A percentile compares a stretch with the other conserved stretches of the same genome.
These are phyloP conservation scores for Amphipoea lucens DNA, from an alignment of 2,888 invertebrate genomes.

Conservation along the genomic window DNA sequence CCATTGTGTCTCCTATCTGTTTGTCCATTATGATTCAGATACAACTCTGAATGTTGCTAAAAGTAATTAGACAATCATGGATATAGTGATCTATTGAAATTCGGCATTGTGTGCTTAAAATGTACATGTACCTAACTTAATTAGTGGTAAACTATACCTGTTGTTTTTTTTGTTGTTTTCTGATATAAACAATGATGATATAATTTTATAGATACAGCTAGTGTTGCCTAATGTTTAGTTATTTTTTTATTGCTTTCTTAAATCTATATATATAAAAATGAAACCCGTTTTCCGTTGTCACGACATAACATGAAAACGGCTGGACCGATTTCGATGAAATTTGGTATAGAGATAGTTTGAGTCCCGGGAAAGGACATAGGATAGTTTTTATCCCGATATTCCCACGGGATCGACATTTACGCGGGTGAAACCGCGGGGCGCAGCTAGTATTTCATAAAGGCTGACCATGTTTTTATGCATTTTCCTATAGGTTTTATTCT, in stretches of 20 bases:
- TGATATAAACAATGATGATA: conserved; percentile 21
- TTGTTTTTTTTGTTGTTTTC: conserved; percentile 6
- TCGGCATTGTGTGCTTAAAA: background rate
- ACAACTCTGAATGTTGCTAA: background rate
- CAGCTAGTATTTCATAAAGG: background rate
- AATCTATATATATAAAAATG: too few relatives aligned
- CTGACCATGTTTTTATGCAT: background rate
- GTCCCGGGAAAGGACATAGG: too few relatives aligned
- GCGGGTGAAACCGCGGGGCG: too few relatives aligned
- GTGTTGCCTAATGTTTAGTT: background rate
- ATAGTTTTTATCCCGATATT: too few relatives aligned
- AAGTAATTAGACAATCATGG: conserved; percentile 2
- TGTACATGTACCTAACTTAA: background rate
- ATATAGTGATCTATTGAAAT: conserved; percentile 9
- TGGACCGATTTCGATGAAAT: too few relatives aligned
- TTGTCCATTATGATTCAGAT: conserved; percentile 36
- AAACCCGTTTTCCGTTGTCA: too few relatives aligned
- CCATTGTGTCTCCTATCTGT: conserved; percentile 8
- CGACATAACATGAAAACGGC: too few relatives aligned
- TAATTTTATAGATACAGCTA: conserved; percentile 8
- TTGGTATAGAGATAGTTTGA: too few relatives aligned
- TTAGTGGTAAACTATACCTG: background rate
- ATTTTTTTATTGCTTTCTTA: background rate
- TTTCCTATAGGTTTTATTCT: background rate
- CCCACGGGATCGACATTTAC: too few relatives aligned